Evolutionary conservation across 2,888 invertebrate species (phyloP).

Genomic region (Liopterus haemorrhoidalis): DNA sequence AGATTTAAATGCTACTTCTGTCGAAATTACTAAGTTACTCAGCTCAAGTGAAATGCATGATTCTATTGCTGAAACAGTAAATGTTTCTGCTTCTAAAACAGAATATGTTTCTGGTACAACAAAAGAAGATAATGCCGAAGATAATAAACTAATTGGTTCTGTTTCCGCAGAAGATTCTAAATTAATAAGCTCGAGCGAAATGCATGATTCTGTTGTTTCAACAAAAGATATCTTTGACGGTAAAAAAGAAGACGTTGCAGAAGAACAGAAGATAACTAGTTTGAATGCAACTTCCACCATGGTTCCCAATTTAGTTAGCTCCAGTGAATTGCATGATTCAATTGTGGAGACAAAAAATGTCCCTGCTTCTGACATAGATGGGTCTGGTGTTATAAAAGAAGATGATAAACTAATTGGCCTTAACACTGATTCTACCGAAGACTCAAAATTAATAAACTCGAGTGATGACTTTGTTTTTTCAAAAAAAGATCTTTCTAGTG

Average conservation of each 20-base stretch:
- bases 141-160: neutral
- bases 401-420: too few relatives aligned
- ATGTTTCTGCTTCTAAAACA: slow-evolving; percentile 5
- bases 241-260: neutral
- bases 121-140: neutral
- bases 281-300: too few relatives aligned
- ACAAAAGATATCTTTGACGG: slow-evolving; percentile 12
- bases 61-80: slow-evolving; percentile 7
- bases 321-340: too few relatives aligned
- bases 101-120: neutral
- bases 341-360: too few relatives aligned
- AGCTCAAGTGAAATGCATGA: slow-evolving; percentile 10
- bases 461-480: too few relatives aligned
- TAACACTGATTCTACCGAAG: too few relatives aligned
- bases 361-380: neutral
- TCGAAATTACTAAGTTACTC: neutral
- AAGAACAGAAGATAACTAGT: neutral
- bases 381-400: neutral
- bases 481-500: slow-evolving; percentile 6
- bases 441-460: neutral
- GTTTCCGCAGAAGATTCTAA: neutral
- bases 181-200: slow-evolving; percentile 4
- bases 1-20: neutral
- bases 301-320: too few relatives aligned
- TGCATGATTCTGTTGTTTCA: slow-evolving; percentile 5